These are phyloP conservation scores for Proterorhinus semilunaris DNA, from an alignment of 2,113 vertebrate genomes.

Conservation along the genomic window DNA sequence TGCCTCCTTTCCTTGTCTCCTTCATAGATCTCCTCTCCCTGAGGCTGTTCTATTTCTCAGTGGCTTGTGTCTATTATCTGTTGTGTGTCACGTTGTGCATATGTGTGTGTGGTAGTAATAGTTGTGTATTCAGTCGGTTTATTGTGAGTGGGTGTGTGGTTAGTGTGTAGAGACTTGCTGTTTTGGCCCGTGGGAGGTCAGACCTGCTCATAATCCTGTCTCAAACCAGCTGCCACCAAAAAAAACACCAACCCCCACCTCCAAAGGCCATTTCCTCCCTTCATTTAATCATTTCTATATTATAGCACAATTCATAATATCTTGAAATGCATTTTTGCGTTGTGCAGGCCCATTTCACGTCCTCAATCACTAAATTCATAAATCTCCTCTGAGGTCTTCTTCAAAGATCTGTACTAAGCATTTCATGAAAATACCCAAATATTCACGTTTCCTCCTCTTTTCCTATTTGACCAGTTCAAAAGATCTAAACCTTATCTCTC, in stretches of 20 bases:
- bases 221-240: slow-evolving; percentile 6
- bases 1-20: slow-evolving; percentile 6
- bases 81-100: background rate
- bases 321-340: too few relatives aligned
- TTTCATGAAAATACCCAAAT: too few relatives aligned
- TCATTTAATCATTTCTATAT: slow-evolving; percentile 1
- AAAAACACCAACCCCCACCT: background rate
- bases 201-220: slow-evolving; percentile 4
- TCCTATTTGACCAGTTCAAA: too few relatives aligned
- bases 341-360: too few relatives aligned
- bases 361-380: too few relatives aligned
- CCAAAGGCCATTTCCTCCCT: background rate
- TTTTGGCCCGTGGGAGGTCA: slow-evolving; percentile 5
- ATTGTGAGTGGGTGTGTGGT: background rate
- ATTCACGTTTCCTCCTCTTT: too few relatives aligned
- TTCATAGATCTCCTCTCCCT: slow-evolving; percentile 7
- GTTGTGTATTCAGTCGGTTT: background rate
- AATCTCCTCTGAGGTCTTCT: too few relatives aligned
- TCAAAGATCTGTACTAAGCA: too few relatives aligned
- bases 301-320: background rate
- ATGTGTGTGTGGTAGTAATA: background rate
- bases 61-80: slow-evolving; percentile 2
- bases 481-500: background rate
- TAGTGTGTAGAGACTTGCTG: background rate
- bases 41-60: background rate